These are phyloP conservation scores for Papilio glaucus DNA, from an alignment of 1,140 invertebrate species.

Conservation along the genomic window DNA sequence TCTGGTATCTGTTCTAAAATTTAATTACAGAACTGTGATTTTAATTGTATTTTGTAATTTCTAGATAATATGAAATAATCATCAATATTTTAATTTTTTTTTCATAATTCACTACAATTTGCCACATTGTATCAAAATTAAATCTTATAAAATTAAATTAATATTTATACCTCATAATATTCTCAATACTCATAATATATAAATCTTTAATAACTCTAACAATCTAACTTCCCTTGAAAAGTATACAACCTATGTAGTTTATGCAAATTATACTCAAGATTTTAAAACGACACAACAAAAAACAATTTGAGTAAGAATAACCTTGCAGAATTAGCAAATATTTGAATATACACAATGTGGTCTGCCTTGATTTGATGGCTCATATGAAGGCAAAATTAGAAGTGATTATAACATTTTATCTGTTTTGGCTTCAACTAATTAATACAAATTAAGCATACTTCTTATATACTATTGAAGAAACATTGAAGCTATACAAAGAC, in stretches of 20 bases:
- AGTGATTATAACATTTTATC: slow-evolving; percentile 38
- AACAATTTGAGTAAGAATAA: slow-evolving; percentile 50
- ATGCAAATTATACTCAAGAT: slow-evolving; percentile 37
- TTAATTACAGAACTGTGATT: too few relatives aligned
- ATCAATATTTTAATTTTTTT: too few relatives aligned
- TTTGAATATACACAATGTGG: slow-evolving; percentile 69
- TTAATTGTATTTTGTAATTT: too few relatives aligned
- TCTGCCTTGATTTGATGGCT: slow-evolving; percentile 64
- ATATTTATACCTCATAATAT: too few relatives aligned
- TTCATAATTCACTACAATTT: too few relatives aligned
- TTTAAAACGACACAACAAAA: slow-evolving; percentile 35
- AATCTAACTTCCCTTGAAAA: slow-evolving; percentile 30
- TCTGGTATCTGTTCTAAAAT: too few relatives aligned
- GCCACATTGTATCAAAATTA: too few relatives aligned
- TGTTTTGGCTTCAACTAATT: not conserved
- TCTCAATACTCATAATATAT: not conserved
- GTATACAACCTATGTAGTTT: slow-evolving; percentile 26
- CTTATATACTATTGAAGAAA: slow-evolving; percentile 7
- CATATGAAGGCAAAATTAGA: slow-evolving; percentile 56
- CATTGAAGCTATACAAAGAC: not conserved
- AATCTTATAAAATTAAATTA: too few relatives aligned
- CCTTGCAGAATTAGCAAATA: slow-evolving; percentile 71
- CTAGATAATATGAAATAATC: too few relatives aligned
- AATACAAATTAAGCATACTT: not conserved
- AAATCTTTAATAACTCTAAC: slow-evolving; percentile 9